Evolutionary conservation across 2,797 vertebrate genomes (phyloP).

Genomic region (Pogoniulus pusillus): DNA sequence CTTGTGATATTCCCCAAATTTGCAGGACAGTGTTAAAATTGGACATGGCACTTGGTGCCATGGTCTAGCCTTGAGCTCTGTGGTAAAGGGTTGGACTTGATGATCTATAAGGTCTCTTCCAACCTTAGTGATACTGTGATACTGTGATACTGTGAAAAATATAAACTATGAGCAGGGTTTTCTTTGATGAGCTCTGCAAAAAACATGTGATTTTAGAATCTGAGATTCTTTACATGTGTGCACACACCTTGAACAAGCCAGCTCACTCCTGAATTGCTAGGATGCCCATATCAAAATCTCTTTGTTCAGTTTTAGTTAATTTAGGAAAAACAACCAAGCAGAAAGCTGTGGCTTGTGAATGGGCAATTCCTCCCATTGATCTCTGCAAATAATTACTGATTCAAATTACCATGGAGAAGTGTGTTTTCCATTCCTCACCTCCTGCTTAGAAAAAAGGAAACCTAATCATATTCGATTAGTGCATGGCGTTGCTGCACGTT

Average conservation of each 20-base stretch:
- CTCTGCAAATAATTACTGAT: conserved; percentile 41
- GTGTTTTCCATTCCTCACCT: conserved; percentile 48
- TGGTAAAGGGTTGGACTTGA: too few species aligned
- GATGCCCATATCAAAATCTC: background rate
- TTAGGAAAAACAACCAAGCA: conserved; percentile 1
- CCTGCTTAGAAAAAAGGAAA: conserved; percentile 52
- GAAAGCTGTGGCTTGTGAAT: background rate
- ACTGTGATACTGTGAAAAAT: too few species aligned
- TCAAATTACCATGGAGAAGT: conserved; percentile 43
- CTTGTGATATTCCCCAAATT: background rate
- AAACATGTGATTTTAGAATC: background rate
- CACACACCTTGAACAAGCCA: background rate
- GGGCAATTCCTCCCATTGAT: conserved; percentile 10
- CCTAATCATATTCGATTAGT: conserved; percentile 44
- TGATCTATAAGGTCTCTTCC: too few species aligned
- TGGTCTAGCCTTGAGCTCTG: too few species aligned
- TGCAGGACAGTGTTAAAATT: background rate
- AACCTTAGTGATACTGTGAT: too few species aligned
- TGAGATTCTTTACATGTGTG: background rate
- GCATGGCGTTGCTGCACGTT: background rate
- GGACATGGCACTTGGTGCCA: too few species aligned
- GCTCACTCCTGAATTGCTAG: background rate
- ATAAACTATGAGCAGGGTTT: background rate
- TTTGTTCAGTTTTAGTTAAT: background rate
- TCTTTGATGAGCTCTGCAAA: background rate